phyloP scores from a whole-genome alignment of 2,888 invertebrate species.

The Epsilonema sp. region DNA sequence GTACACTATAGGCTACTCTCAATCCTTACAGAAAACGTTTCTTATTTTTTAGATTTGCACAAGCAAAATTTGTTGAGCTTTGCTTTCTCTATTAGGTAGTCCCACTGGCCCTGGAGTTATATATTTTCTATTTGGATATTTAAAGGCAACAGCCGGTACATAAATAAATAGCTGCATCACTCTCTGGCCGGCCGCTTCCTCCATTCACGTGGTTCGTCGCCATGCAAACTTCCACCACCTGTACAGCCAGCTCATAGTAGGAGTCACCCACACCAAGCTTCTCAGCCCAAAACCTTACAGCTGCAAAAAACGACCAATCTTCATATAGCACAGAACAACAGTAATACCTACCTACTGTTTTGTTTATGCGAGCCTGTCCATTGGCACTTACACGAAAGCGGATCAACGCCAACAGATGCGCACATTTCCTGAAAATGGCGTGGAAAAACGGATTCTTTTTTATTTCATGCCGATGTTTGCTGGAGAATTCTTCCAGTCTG shows the following conservation, averaged over 20 bases:
- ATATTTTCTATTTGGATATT: background rate
- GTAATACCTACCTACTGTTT: no score
- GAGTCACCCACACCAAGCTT: slow-evolving; percentile 94
- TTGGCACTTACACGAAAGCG: slow-evolving; percentile 60
- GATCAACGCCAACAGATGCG: slow-evolving; percentile 92
- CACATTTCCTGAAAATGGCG: slow-evolving; percentile 93
- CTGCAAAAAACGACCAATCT: slow-evolving; percentile 20
- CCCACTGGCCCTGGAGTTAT: background rate
- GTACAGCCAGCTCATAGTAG: slow-evolving; percentile 90
- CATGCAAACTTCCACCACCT: slow-evolving; percentile 90
- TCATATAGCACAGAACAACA: no score
- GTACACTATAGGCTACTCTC: no score
- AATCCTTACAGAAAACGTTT: no score
- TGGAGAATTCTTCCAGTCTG: slow-evolving; percentile 82
- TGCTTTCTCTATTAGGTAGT: no score
- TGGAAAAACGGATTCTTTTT: slow-evolving; percentile 81
- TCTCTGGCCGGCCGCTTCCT: slow-evolving; percentile 36
- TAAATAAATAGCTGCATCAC: background rate
- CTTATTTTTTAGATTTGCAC: no score
- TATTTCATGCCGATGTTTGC: slow-evolving; percentile 82
- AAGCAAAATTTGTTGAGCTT: no score
- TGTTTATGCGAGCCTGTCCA: no score
- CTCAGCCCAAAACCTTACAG: slow-evolving; percentile 74
- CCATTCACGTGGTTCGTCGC: slow-evolving; percentile 82
- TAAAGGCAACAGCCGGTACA: background rate